phyloP scores from a whole-genome alignment of 2,113 vertebrate genomes.

The Shinisaurus crocodilurus region DNA sequence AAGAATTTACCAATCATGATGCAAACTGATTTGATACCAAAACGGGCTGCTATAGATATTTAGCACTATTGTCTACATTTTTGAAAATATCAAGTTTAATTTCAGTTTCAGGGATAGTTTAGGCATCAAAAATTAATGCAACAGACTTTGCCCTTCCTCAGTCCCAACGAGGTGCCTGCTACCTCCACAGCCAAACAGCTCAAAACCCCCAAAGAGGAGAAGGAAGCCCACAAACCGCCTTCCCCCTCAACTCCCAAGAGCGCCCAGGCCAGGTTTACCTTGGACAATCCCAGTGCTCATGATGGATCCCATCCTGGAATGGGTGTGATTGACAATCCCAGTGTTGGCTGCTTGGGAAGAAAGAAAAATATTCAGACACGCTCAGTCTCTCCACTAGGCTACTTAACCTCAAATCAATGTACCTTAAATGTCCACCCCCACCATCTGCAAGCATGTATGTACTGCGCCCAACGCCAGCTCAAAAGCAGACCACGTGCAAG shows the following conservation, averaged over 20 bases:
- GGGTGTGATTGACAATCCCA: constrained; percentile 95
- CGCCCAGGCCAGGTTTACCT: constrained; percentile 74
- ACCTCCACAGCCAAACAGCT: not conserved
- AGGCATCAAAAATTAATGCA: not conserved
- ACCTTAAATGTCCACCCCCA: not conserved
- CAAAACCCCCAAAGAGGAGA: constrained; percentile 6
- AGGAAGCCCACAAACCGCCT: not conserved
- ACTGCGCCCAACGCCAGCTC: not conserved
- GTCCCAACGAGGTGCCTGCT: not conserved
- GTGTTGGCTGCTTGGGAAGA: constrained; percentile 84
- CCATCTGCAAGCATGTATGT: not conserved
- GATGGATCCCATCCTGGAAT: constrained; percentile 97
- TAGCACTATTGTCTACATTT: not conserved
- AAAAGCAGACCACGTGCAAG: not conserved
- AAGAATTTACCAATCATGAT: not conserved
- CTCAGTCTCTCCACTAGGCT: not conserved
- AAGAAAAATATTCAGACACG: constrained; percentile 29
- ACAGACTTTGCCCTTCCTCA: not conserved
- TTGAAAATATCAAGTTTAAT: not conserved
- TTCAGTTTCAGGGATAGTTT: not conserved
- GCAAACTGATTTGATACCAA: not conserved
- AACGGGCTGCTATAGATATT: not conserved
- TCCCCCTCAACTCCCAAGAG: not conserved
- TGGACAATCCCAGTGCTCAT: constrained; percentile 97
- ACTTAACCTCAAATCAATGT: not conserved